phyloP scores from a whole-genome alignment of 2,888 invertebrate genomes.

The Ennomos fuscantarius region DNA sequence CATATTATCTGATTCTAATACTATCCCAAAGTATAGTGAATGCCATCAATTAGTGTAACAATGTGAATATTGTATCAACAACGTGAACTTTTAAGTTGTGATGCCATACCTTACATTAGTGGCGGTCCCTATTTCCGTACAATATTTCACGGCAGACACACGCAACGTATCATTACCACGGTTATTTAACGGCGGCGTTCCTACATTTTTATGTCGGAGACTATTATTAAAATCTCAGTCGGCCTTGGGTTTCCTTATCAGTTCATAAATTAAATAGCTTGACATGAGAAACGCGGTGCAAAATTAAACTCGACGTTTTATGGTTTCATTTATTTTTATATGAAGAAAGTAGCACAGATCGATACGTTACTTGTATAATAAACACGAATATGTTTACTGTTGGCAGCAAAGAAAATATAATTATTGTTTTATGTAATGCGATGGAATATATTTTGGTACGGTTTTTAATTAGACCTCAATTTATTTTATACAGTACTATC shows the following conservation, averaged over 20 bases:
- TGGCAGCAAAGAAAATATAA: neutral
- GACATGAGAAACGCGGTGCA: conserved; percentile 25
- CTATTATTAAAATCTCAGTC: conserved; percentile 26
- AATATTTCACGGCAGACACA: conserved; percentile 6
- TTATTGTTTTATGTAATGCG: neutral
- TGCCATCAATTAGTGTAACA: too few relatives aligned
- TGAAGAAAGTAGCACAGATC: conserved; percentile 9
- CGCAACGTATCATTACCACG: conserved; percentile 23
- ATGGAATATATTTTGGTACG: too few relatives aligned
- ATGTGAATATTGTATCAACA: too few relatives aligned
- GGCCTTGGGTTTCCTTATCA: conserved; percentile 26
- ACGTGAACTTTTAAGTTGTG: too few relatives aligned
- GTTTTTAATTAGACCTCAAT: too few relatives aligned
- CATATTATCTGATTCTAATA: too few relatives aligned
- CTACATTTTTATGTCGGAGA: conserved; percentile 19
- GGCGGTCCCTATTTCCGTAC: conserved; percentile 15
- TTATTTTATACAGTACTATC: too few relatives aligned
- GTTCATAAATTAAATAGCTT: conserved; percentile 29
- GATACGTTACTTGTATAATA: conserved; percentile 14
- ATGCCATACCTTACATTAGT: too few relatives aligned
- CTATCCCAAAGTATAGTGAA: too few relatives aligned
- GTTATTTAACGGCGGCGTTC: conserved; percentile 8
- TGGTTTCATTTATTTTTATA: conserved; percentile 11
- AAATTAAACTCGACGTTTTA: conserved; percentile 26
- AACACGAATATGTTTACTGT: conserved; percentile 22